Conservation (phyloP, 1,140 invertebrate species). For the Magallana gigas region DNA sequence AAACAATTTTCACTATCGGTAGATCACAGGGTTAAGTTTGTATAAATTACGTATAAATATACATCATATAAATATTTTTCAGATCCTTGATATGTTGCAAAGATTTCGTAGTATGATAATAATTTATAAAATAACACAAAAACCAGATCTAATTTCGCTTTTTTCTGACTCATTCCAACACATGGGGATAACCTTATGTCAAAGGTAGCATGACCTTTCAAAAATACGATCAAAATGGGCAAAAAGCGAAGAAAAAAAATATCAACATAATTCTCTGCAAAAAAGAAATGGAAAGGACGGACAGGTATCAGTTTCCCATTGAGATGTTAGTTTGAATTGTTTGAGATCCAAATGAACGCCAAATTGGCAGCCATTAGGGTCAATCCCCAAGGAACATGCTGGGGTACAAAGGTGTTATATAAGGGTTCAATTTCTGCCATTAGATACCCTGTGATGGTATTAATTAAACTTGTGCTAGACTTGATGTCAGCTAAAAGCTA, state of each 20-base stretch:
- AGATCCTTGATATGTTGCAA: not conserved
- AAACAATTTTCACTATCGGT: too few relatives aligned
- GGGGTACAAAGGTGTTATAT: slow-evolving; percentile 30
- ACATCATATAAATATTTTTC: not conserved
- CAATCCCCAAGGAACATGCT: not conserved
- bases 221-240: too few relatives aligned
- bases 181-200: not conserved
- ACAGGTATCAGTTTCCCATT: not conserved
- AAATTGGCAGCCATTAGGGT: slow-evolving; percentile 24
- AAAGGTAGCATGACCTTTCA: not conserved
- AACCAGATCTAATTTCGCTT: not conserved
- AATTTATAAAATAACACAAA: not conserved
- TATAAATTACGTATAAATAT: too few relatives aligned
- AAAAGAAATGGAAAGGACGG: not conserved
- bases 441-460: not conserved
- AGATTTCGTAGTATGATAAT: not conserved
- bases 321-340: not conserved
- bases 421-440: slow-evolving; percentile 27
- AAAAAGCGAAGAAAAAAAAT: not conserved
- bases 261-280: not conserved
- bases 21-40: too few relatives aligned
- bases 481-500: slow-evolving; percentile 33
- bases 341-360: slow-evolving; percentile 3
- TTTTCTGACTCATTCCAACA: not conserved
- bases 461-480: slow-evolving; percentile 36